Conservation (phyloP, 1,140 invertebrate genomes). For the Cherax destructor region DNA sequence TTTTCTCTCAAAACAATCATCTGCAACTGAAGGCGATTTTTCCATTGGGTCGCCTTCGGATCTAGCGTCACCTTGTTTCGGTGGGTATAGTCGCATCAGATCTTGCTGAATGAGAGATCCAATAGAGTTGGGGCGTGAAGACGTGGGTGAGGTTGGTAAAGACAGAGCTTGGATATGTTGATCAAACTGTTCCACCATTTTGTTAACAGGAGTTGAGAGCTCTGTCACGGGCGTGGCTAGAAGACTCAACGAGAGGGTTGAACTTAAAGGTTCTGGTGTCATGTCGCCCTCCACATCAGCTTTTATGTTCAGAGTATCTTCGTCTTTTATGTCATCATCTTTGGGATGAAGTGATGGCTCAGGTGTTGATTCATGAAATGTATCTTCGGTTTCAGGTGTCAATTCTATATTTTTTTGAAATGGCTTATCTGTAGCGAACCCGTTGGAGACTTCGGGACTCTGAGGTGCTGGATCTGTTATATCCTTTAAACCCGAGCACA, state of each 20-base stretch:
- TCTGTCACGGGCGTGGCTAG: background rate
- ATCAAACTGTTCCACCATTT: constrained; percentile 44
- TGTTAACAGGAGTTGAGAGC: constrained; percentile 40
- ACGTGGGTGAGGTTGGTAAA: constrained; percentile 16
- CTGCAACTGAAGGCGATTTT: background rate
- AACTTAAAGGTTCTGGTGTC: background rate
- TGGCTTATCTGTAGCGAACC: background rate
- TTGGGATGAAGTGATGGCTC: background rate
- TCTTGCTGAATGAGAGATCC: constrained; percentile 52
- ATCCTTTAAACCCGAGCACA: background rate
- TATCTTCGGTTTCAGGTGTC: background rate
- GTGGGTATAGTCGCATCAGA: constrained; percentile 24
- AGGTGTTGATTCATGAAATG: background rate
- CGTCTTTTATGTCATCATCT: background rate
- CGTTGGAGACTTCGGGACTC: background rate
- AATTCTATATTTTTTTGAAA: background rate
- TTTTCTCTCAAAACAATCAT: constrained; percentile 3
- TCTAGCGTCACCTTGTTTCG: background rate
- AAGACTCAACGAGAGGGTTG: background rate
- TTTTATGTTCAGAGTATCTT: background rate
- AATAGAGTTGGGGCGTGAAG: constrained; percentile 48
- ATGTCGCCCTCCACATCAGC: background rate
- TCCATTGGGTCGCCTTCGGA: background rate
- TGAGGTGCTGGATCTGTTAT: background rate
- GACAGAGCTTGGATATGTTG: constrained; percentile 33